A percentile compares a stretch with the other conserved stretches of the same genome.
Conservation (phyloP, 2,797 vertebrate genomes). For the Podarcis lilfordi region DNA sequence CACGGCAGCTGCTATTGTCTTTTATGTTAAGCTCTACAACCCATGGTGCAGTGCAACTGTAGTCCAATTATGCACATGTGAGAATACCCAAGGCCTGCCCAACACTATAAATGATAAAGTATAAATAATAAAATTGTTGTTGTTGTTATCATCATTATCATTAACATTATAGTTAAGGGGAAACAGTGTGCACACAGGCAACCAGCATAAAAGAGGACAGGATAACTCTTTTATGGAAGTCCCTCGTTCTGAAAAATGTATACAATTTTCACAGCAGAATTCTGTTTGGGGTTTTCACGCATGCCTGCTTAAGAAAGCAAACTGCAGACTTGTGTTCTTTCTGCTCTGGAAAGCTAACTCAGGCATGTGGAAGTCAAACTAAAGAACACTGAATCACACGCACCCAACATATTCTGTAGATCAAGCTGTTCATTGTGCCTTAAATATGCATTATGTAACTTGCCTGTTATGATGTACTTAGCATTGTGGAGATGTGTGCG, state of each 20-base stretch:
- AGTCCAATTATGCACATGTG: neutral
- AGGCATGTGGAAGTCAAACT: neutral
- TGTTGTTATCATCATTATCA: rapidly evolving
- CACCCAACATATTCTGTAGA: neutral
- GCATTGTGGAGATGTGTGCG: neutral
- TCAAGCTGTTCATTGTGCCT: neutral
- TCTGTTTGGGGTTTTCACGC: neutral
- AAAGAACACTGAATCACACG: neutral
- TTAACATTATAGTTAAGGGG: neutral
- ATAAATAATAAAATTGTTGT: too few relatives aligned
- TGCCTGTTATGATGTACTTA: neutral
- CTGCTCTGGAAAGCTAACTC: neutral
- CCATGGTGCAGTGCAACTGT: neutral
- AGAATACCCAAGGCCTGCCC: neutral
- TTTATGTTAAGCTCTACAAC: too few relatives aligned
- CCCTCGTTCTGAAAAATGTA: neutral
- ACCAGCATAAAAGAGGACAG: neutral
- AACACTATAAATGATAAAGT: neutral
- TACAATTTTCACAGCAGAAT: neutral
- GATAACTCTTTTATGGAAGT: neutral
- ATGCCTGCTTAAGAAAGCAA: neutral
- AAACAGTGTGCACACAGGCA: neutral
- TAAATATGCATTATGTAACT: slow-evolving; percentile 16
- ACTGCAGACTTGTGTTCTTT: neutral
- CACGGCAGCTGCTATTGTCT: neutral